Evolutionary conservation across 2,113 vertebrate genomes (phyloP).

Genomic region (Elanoides forficatus): DNA sequence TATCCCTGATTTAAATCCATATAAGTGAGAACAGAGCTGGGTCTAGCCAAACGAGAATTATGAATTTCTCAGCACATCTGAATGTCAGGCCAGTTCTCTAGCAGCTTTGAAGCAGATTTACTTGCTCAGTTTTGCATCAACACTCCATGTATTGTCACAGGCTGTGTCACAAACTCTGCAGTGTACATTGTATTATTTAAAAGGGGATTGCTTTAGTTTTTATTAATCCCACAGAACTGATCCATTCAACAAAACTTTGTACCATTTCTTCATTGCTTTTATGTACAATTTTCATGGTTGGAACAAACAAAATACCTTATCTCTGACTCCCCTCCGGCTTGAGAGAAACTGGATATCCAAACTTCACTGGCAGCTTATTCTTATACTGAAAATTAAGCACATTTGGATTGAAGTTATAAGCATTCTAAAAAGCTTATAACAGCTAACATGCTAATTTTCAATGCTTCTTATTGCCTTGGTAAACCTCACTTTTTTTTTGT

Average conservation of each 20-base stretch:
- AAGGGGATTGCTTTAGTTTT: background rate
- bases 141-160: background rate
- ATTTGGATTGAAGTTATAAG: background rate
- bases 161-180: background rate
- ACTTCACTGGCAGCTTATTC: background rate
- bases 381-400: background rate
- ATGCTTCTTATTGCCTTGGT: background rate
- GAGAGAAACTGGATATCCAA: background rate
- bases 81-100: background rate
- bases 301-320: background rate
- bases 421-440: background rate
- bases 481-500: background rate
- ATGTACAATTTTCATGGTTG: background rate
- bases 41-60: background rate
- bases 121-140: background rate
- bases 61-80: background rate
- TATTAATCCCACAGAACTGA: background rate
- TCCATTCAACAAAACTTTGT: background rate
- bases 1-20: background rate
- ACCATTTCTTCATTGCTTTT: background rate
- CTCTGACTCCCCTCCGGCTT: background rate
- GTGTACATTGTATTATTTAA: background rate
- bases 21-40: background rate
- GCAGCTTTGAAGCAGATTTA: background rate
- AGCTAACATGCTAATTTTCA: background rate